Conservation (phyloP, 2,888 invertebrate genomes). For the Drosophila parthenogenetica region DNA sequence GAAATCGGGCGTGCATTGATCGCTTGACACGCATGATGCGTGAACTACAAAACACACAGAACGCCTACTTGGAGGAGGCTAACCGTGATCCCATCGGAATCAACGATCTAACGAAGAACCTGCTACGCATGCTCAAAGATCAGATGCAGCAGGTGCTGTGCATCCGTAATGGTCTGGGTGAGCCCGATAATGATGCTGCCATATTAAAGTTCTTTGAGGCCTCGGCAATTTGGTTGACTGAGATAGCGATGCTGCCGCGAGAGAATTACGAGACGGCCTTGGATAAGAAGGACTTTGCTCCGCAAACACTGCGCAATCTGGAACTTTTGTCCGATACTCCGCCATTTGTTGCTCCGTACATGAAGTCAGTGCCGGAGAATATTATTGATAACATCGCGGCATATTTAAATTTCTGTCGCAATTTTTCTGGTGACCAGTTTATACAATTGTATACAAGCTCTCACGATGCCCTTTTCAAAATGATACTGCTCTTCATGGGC, state of each 20-base stretch:
- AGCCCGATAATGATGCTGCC: constrained; percentile 90
- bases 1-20: constrained; percentile 89
- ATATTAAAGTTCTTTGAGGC: constrained; percentile 92
- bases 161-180: constrained; percentile 90
- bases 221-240: constrained; percentile 93
- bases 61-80: constrained; percentile 89
- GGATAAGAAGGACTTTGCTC: constrained; percentile 87
- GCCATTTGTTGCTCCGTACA: constrained; percentile 89
- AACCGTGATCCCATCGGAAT: constrained; percentile 85
- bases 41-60: constrained; percentile 90
- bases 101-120: constrained; percentile 88
- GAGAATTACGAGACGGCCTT: constrained; percentile 80
- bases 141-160: constrained; percentile 89
- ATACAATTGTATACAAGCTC: constrained; percentile 88
- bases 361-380: constrained; percentile 95
- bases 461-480: constrained; percentile 87
- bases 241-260: constrained; percentile 88
- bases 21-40: constrained; percentile 89
- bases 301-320: constrained; percentile 85
- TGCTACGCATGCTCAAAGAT: constrained; percentile 88
- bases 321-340: constrained; percentile 86
- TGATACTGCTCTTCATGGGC: constrained; percentile 95
- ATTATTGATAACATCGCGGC: constrained; percentile 94
- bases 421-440: constrained; percentile 89
- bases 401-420: constrained; percentile 91